A percentile compares a stretch with the other conserved stretches of the same genome.
Conservation (phyloP, 2,888 invertebrate species). For the Phortica magna region DNA sequence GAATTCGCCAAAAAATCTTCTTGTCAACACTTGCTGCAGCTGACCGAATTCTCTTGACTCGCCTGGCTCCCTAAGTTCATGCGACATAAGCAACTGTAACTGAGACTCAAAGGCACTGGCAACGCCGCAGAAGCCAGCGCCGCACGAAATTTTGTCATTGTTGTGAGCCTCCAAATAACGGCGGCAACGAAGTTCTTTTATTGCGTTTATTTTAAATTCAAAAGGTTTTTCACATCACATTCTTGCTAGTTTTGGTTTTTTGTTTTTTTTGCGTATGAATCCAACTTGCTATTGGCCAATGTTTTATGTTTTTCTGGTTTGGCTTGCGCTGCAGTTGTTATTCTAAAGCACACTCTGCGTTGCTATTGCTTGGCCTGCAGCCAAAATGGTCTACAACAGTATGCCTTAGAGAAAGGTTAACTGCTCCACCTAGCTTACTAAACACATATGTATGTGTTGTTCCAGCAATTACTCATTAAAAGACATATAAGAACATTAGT, state of each 20-base stretch:
- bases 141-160: background rate
- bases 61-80: background rate
- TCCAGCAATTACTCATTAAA: too few species aligned
- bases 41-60: background rate
- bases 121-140: background rate
- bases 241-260: background rate
- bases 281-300: conserved; percentile 20
- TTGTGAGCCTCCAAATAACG: background rate
- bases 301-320: conserved; percentile 20
- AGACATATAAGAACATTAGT: too few species aligned
- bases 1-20: conserved; percentile 28
- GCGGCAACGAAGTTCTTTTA: background rate
- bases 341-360: background rate
- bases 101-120: background rate
- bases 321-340: conserved; percentile 21
- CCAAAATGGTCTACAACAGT: background rate
- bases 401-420: background rate
- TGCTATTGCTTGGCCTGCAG: background rate
- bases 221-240: conserved; percentile 14
- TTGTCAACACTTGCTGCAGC: conserved; percentile 31
- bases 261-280: background rate
- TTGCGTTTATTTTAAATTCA: conserved; percentile 5
- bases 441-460: too few species aligned
- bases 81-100: background rate
- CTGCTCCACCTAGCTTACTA: too few species aligned